Evolutionary conservation across 2,113 vertebrate species (phyloP).

Genomic region (Oreamnos americanus): DNA sequence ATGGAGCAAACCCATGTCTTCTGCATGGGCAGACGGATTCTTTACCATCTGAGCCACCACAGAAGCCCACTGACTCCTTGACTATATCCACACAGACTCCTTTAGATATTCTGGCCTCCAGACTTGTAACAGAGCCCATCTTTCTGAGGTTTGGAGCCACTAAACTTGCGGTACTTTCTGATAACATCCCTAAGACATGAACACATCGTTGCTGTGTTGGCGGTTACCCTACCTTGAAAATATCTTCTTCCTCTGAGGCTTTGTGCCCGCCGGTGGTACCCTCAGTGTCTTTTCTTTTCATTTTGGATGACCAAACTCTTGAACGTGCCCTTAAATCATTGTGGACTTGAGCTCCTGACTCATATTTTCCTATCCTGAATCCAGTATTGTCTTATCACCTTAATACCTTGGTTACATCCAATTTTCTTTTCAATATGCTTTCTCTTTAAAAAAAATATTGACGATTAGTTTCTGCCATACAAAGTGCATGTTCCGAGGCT

Average conservation of each 20-base stretch:
- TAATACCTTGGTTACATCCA: neutral
- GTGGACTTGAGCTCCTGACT: neutral
- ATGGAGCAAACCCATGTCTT: neutral
- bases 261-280: neutral
- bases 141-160: neutral
- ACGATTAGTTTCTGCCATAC: neutral
- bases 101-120: neutral
- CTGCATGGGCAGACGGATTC: neutral
- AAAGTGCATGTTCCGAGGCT: neutral
- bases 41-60: neutral
- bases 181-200: neutral
- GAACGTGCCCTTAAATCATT: neutral
- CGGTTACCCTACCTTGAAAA: neutral
- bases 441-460: neutral
- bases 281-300: neutral
- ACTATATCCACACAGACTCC: neutral
- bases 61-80: neutral
- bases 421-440: neutral
- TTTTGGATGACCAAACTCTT: neutral
- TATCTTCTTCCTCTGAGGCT: neutral
- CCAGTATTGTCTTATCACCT: neutral
- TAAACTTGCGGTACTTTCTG: neutral
- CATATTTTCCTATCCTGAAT: neutral
- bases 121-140: neutral
- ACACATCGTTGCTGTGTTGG: rapidly evolving